Conservation (phyloP, 2,797 vertebrate genomes). For the Urosaurus nigricauda region DNA sequence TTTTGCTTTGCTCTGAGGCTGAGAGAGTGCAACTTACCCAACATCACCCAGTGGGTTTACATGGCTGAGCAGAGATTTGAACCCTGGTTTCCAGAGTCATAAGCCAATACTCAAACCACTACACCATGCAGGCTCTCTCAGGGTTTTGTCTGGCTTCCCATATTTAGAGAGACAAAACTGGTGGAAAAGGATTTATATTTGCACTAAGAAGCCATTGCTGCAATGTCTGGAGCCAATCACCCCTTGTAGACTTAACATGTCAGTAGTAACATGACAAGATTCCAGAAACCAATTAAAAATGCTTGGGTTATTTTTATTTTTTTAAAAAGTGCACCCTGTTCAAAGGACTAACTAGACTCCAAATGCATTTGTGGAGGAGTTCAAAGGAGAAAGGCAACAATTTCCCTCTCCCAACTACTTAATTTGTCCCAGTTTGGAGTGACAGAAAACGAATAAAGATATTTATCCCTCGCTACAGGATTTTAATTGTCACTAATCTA, state of each 20-base stretch:
- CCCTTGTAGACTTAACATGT: background rate
- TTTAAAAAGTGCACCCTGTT: background rate
- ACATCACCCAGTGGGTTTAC: too few relatives aligned
- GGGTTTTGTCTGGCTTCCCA: background rate
- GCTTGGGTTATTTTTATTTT: too few relatives aligned
- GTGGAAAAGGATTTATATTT: background rate
- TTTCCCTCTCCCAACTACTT: constrained; percentile 63
- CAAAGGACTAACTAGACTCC: fast-evolving
- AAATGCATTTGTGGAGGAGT: constrained; percentile 42
- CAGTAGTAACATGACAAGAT: background rate
- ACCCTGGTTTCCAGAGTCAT: too few relatives aligned
- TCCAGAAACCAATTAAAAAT: constrained; percentile 28
- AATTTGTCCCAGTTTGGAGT: constrained; percentile 64
- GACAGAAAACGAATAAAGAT: constrained; percentile 72
- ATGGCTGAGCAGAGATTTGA: too few relatives aligned
- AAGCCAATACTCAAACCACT: too few relatives aligned
- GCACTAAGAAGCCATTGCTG: background rate
- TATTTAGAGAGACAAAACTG: background rate
- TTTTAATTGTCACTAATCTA: constrained; percentile 81
- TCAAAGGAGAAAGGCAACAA: constrained; percentile 60
- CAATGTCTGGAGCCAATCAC: background rate
- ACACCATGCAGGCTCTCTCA: too few relatives aligned
- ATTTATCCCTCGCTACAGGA: constrained; percentile 74
- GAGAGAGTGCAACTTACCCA: too few relatives aligned
- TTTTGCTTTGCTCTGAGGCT: too few relatives aligned